Evolutionary conservation across 2,113 vertebrate species (phyloP).

Genomic region (Neotoma lepida): DNA sequence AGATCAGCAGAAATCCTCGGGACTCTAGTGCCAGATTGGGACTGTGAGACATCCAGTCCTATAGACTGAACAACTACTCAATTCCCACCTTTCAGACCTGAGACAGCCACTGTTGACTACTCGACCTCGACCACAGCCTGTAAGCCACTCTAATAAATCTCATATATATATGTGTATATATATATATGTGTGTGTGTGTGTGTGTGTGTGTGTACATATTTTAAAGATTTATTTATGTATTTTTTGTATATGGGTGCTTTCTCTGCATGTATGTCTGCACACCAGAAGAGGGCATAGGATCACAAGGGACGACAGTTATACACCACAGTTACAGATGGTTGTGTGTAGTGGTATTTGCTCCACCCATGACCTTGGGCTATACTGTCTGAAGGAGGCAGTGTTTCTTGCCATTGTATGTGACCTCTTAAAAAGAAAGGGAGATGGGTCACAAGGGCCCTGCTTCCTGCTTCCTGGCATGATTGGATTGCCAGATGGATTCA

Average conservation of each 20-base stretch:
- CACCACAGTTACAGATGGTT: neutral
- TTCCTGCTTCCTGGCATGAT: too few species aligned
- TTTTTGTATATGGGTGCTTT: neutral
- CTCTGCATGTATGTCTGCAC: neutral
- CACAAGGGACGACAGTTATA: neutral
- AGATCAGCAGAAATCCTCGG: neutral
- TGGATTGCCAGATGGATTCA: too few species aligned
- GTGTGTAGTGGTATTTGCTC: too few species aligned
- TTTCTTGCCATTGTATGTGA: too few species aligned
- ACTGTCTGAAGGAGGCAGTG: too few species aligned
- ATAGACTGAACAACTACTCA: neutral
- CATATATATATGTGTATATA: too few species aligned
- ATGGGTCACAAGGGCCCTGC: too few species aligned
- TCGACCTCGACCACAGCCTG: neutral
- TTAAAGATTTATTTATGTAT: neutral
- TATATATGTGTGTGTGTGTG: too few species aligned
- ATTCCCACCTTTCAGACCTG: neutral
- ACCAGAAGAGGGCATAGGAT: neutral
- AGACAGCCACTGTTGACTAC: neutral
- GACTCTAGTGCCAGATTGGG: neutral
- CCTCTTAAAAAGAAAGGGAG: too few species aligned
- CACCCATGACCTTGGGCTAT: too few species aligned
- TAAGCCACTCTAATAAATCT: neutral
- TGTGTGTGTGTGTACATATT: neutral
- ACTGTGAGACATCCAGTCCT: neutral